Percentiles rank a stretch among this genome's conserved stretches.
phyloP scores from a whole-genome alignment of 2,797 vertebrate genomes.

The Rallus crepitans region DNA sequence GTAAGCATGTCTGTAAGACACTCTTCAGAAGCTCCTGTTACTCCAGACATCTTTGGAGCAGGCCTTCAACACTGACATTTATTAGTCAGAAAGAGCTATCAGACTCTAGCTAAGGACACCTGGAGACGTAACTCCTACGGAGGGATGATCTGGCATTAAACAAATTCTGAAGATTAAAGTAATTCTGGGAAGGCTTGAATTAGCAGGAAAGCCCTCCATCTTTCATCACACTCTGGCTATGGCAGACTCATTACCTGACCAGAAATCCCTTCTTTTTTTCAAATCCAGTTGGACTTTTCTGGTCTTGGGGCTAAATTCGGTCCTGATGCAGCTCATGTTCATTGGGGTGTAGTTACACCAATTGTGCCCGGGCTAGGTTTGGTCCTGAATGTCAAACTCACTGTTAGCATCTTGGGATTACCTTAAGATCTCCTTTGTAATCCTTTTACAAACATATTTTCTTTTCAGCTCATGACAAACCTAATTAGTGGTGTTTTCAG shows the following conservation, averaged over 20 bases:
- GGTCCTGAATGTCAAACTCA: constrained; percentile 40
- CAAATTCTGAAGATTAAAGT: background rate
- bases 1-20: background rate
- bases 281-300: background rate
- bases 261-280: background rate
- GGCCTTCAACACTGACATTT: background rate
- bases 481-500: constrained; percentile 54
- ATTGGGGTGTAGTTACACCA: background rate
- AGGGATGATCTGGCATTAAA: background rate
- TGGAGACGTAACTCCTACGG: background rate
- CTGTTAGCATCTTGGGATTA: constrained; percentile 56
- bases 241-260: background rate
- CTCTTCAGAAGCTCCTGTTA: background rate
- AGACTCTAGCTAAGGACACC: background rate
- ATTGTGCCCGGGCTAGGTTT: background rate
- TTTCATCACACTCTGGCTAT: background rate
- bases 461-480: constrained; percentile 57
- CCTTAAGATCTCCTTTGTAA: constrained; percentile 59
- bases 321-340: background rate
- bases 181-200: background rate
- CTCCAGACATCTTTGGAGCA: background rate
- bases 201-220: background rate
- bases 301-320: background rate
- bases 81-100: background rate
- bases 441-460: constrained; percentile 66